Evolutionary conservation across 2,113 vertebrate genomes (phyloP).

Genomic region (Misgurnus mizolepis): DNA sequence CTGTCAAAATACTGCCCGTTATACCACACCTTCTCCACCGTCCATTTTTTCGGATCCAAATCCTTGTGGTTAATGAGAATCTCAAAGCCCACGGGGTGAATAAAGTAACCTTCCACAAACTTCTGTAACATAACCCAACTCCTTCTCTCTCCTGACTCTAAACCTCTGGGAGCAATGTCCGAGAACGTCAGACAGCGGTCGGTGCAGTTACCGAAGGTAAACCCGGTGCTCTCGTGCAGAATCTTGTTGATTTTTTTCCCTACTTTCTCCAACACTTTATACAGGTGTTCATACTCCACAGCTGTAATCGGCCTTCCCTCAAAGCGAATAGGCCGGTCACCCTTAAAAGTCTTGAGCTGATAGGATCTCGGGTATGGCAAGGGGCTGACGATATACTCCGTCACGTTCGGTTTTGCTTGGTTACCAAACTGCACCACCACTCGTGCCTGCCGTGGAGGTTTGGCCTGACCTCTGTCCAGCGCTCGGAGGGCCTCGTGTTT

Average conservation of each 20-base stretch:
- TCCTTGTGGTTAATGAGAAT: slow-evolving; percentile 82
- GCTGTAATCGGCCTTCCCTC: slow-evolving; percentile 73
- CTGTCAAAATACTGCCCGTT: slow-evolving; percentile 81
- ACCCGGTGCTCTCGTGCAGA: slow-evolving; percentile 77
- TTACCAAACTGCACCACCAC: slow-evolving; percentile 83
- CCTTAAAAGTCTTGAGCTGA: slow-evolving; percentile 55
- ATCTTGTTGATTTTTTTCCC: slow-evolving; percentile 70
- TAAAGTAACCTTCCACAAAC: slow-evolving; percentile 82
- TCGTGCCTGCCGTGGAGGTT: slow-evolving; percentile 77
- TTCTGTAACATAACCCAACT: slow-evolving; percentile 86
- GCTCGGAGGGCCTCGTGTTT: slow-evolving; percentile 79
- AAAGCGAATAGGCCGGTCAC: slow-evolving; percentile 63
- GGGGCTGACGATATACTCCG: slow-evolving; percentile 82
- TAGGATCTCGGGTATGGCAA: slow-evolving; percentile 76
- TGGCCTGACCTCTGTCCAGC: slow-evolving; percentile 71
- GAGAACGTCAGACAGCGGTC: slow-evolving; percentile 81
- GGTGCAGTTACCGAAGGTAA: slow-evolving; percentile 75
- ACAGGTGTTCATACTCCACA: slow-evolving; percentile 73
- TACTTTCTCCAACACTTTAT: slow-evolving; percentile 52
- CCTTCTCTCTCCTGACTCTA: slow-evolving; percentile 80
- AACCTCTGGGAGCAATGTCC: slow-evolving; percentile 81
- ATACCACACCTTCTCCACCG: slow-evolving; percentile 83
- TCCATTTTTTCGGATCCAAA: slow-evolving; percentile 75
- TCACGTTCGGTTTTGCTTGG: slow-evolving; percentile 79
- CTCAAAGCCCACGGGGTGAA: slow-evolving; percentile 89